A percentile compares a stretch with the other conserved stretches of the same genome.
phyloP scores from a whole-genome alignment of 2,888 invertebrate species.

The Lasioglossum pauxillum region DNA sequence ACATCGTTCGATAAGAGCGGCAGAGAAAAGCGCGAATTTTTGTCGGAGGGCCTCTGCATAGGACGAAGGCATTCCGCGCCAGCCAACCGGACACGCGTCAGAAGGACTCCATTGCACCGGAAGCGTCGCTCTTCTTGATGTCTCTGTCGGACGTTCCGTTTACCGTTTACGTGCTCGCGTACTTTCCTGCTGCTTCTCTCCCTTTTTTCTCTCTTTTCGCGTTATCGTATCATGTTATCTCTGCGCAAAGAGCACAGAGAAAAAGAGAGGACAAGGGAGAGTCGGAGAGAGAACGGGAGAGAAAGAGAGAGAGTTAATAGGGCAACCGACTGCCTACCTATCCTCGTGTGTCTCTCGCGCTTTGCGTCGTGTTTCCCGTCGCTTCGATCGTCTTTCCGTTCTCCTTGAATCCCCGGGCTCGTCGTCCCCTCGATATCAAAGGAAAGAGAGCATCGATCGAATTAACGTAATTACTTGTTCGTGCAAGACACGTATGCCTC shows the following conservation, averaged over 20 bases:
- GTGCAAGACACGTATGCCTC: constrained; percentile 43
- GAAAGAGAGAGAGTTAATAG: constrained; percentile 20
- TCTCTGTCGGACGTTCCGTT: constrained; percentile 48
- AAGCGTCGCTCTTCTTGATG: constrained; percentile 57
- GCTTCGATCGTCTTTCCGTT: constrained; percentile 32
- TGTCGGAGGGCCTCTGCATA: constrained; percentile 28
- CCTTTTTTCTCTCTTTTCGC: constrained; percentile 29
- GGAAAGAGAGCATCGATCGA: constrained; percentile 51
- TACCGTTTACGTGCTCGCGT: constrained; percentile 7
- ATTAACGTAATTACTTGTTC: constrained; percentile 61
- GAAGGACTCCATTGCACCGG: constrained; percentile 56
- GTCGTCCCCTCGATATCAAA: constrained; percentile 27
- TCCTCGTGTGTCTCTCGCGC: constrained; percentile 12
- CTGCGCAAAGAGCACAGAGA: neutral
- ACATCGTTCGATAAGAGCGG: constrained; percentile 47
- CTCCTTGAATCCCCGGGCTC: constrained; percentile 11
- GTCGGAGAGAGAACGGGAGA: neutral
- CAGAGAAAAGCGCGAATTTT: constrained; percentile 53
- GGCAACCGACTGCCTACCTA: constrained; percentile 2
- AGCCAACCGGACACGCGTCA: constrained; percentile 60
- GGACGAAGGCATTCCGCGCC: constrained; percentile 48
- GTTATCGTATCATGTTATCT: constrained; percentile 17
- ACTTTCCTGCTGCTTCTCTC: constrained; percentile 17
- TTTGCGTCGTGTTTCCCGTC: constrained; percentile 28
- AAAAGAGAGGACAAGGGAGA: neutral